A percentile compares a stretch with the other conserved stretches of the same genome.
These are phyloP conservation scores for Anoncus sp. DNA, from an alignment of 2,888 invertebrate species.

Conservation along the genomic window DNA sequence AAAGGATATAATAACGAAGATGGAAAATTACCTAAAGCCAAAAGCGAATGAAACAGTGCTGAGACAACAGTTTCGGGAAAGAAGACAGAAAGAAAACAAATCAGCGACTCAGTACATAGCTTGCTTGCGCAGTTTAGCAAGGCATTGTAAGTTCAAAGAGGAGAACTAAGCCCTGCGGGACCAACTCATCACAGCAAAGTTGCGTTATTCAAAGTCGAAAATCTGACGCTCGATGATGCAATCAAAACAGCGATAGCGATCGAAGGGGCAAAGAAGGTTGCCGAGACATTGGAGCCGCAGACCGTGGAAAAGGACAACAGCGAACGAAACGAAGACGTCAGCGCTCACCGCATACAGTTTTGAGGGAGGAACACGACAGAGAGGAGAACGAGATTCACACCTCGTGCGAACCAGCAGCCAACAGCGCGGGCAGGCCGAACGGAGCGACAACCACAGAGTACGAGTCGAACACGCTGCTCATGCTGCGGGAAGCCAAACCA, in stretches of 20 bases:
- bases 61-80: no score
- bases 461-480: slow-evolving; percentile 14
- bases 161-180: no score
- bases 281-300: slow-evolving; percentile 16
- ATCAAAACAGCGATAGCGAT: slow-evolving; percentile 12
- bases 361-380: neutral
- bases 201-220: no score
- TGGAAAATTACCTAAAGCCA: no score
- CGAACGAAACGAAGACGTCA: slow-evolving; percentile 24
- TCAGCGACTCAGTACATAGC: no score
- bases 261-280: slow-evolving; percentile 20
- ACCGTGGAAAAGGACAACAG: neutral
- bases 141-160: no score
- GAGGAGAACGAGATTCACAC: slow-evolving; percentile 8
- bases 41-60: no score
- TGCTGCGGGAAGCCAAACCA: slow-evolving; percentile 44
- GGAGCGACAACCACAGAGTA: neutral
- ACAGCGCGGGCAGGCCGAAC: neutral
- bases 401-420: neutral
- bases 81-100: no score
- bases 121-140: no score
- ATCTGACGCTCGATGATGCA: neutral
- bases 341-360: slow-evolving; percentile 1
- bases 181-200: no score
- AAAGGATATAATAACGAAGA: no score